Evolutionary conservation across 1,140 invertebrate species (phyloP), one percentile per base, ranked within the genome.

Genomic region (Mesaphorura yosii): DNA sequence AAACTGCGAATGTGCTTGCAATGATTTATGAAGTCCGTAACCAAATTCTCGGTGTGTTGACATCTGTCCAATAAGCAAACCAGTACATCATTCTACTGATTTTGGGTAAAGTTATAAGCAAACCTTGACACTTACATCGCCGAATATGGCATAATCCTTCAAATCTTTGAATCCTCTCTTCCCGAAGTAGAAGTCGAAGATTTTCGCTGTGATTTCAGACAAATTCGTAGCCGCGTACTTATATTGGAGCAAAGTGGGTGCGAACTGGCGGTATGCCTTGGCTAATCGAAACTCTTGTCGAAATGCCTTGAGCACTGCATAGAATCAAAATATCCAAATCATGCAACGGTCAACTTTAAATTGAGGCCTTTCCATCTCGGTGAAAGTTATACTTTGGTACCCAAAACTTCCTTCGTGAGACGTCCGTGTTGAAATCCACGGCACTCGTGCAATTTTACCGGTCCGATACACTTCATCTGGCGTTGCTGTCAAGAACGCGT

Each of bases 1-100:
- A 23, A 62, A 23, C 26, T 47, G 38, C 14, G 57, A 57, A 42
- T 62, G 60, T 20, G 45, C 31, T 54, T 59, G 47, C 6, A 62
- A 19, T 0, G 53, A 48, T 50, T 62, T 57, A 22, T 54, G 41
- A 15, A 62, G 34, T 1, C 60, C 57, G 6, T 55, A 46, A 2
- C 40, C 28, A 20, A 59, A 59, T 1, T 28, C 20, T 37, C 60
- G 19, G 23, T 59, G 57, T 1, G 53, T 49, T 17, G 42, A 47
- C n/a, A 58, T 41, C 53, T 55, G 27, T 12, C 5, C 20, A 34
- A n/a, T 0, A 19, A 34, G 28, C 29, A 48, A 28, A 31, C 6
- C 28, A 19, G n/a, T 1, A 10, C 14, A 46, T 34, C 4, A 3
- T 7, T 12, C 20, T 20, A 40, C 4, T 4, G 23, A 14, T 23